A percentile compares a stretch with the other conserved stretches of the same genome.
phyloP scores from a whole-genome alignment of 2,888 invertebrate species.

The Morpho achilles region DNA sequence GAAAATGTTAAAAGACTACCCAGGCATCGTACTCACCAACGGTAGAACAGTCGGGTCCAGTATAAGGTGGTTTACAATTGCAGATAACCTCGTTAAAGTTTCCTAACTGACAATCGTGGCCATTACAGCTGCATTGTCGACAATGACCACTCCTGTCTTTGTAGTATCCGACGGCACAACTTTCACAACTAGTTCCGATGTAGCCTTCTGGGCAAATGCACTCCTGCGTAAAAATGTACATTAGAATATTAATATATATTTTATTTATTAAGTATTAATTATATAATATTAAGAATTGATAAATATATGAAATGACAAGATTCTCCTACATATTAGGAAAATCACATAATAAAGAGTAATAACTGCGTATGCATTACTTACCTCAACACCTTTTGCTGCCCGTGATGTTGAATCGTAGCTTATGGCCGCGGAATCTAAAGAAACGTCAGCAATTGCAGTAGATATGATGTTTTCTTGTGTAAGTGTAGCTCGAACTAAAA shows the following conservation, averaged over 20 bases:
- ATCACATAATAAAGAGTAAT: not conserved
- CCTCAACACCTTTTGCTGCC: conserved; percentile 88
- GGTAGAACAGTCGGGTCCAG: conserved; percentile 81
- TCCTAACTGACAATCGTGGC: conserved; percentile 82
- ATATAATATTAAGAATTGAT: too few species aligned
- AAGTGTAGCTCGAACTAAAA: conserved; percentile 90
- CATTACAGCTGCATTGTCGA: conserved; percentile 86
- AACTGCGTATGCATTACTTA: conserved; percentile 33
- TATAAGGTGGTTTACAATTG: conserved; percentile 84
- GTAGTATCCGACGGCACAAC: conserved; percentile 85
- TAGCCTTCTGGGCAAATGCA: conserved; percentile 92
- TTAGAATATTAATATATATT: too few species aligned
- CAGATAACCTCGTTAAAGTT: conserved; percentile 82
- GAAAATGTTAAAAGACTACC: too few species aligned
- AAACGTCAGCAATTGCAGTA: conserved; percentile 89
- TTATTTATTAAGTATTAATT: too few species aligned
- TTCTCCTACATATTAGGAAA: too few species aligned
- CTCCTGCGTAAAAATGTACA: conserved; percentile 39
- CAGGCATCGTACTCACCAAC: conserved; percentile 41
- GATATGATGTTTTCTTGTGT: conserved; percentile 73
- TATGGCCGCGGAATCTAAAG: conserved; percentile 89
- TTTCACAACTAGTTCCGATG: conserved; percentile 90
- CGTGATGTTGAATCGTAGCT: conserved; percentile 78
- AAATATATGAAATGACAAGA: too few species aligned
- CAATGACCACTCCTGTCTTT: conserved; percentile 83